Conservation (phyloP, 2,888 invertebrate genomes). For the Marronus borbonicus region DNA sequence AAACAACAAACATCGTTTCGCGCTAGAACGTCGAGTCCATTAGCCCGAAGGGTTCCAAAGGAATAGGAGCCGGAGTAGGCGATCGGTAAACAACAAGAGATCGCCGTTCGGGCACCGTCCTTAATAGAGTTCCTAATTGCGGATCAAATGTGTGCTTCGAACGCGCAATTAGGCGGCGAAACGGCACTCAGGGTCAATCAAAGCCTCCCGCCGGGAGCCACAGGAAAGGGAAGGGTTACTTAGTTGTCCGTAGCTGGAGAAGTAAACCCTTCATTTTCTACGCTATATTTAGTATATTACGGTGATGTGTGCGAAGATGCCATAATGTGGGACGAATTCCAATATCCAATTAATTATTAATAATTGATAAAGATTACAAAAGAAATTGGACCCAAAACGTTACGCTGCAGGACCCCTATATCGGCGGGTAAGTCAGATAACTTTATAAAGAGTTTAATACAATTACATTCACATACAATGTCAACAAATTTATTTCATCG, state of each 20-base stretch:
- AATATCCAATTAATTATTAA: too few relatives aligned
- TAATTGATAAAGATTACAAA: too few relatives aligned
- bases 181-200: conserved; percentile 62
- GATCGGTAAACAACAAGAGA: conserved; percentile 40
- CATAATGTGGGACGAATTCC: too few relatives aligned
- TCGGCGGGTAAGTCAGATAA: too few relatives aligned
- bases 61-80: background rate
- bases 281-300: background rate
- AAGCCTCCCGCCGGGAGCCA: conserved; percentile 57
- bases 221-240: conserved; percentile 51
- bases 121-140: conserved; percentile 49
- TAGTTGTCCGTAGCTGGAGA: background rate
- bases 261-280: background rate
- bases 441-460: too few relatives aligned
- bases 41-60: background rate
- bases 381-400: too few relatives aligned
- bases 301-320: too few relatives aligned
- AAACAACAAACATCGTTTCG: conserved; percentile 12
- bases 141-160: conserved; percentile 52
- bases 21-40: conserved; percentile 14
- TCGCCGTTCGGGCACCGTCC: conserved; percentile 13
- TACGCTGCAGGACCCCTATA: too few relatives aligned
- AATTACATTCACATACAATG: too few relatives aligned
- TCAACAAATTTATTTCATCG: too few relatives aligned
- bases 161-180: conserved; percentile 58